Percentiles rank a stretch among this genome's conserved stretches.
These are phyloP conservation scores for Solenopsis fugax DNA, from an alignment of 1,140 invertebrate species.

Conservation along the genomic window DNA sequence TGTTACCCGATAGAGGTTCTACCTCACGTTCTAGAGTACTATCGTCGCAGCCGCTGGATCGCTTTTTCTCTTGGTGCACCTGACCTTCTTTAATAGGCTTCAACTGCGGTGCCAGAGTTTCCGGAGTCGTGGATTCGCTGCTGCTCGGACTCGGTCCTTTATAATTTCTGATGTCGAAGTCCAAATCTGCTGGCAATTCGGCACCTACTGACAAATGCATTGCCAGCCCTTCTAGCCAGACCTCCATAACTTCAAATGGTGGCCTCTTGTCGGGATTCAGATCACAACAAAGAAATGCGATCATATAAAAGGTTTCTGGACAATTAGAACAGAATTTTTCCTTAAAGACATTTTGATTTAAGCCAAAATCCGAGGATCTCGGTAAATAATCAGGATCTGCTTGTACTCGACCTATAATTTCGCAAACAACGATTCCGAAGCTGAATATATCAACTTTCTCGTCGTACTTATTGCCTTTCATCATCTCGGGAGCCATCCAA, in stretches of 20 bases:
- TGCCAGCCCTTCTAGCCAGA: conserved; percentile 93
- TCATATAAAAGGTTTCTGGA: conserved; percentile 94
- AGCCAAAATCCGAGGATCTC: conserved; percentile 95
- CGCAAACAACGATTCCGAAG: conserved; percentile 98
- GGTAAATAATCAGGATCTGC: conserved; percentile 97
- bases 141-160: conserved; percentile 88
- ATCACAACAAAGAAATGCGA: conserved; percentile 96
- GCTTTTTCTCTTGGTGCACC: conserved; percentile 84
- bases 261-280: conserved; percentile 95
- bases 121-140: conserved; percentile 89
- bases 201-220: conserved; percentile 90
- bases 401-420: conserved; percentile 97
- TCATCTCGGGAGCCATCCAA: conserved; percentile 99
- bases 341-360: conserved; percentile 95
- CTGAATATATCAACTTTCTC: conserved; percentile 99
- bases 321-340: conserved; percentile 96
- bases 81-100: conserved; percentile 86
- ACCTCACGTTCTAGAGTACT: conserved; percentile 84
- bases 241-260: conserved; percentile 94
- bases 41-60: conserved; percentile 81
- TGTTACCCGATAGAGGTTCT: conserved; percentile 53
- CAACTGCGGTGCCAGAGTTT: conserved; percentile 85
- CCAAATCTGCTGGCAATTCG: conserved; percentile 89
- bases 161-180: conserved; percentile 93
- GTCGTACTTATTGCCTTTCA: conserved; percentile 98